Conservation (phyloP, 1,140 invertebrate species). For the Cherax destructor region DNA sequence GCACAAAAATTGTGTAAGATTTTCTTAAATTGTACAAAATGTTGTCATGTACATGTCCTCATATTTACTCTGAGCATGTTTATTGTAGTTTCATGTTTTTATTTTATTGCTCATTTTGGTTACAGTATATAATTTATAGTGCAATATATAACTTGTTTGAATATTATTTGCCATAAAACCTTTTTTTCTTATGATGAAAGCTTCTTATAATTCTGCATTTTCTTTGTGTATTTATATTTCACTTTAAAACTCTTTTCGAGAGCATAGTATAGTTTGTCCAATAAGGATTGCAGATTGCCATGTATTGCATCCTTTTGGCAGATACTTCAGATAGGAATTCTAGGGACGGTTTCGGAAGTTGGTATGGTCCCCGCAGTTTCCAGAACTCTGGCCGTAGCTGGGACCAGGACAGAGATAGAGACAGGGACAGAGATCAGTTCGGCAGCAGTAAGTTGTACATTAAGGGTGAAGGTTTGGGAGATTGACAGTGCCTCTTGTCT, state of each 20-base stretch:
- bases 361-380: conserved; percentile 46
- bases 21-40: too few species aligned
- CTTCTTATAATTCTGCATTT: conserved; percentile 11
- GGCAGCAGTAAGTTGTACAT: conserved; percentile 74
- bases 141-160: too few species aligned
- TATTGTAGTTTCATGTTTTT: too few species aligned
- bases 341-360: conserved; percentile 59
- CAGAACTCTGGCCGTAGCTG: conserved; percentile 47
- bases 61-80: too few species aligned
- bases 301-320: conserved; percentile 78
- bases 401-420: conserved; percentile 74
- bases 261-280: not conserved
- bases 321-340: conserved; percentile 64
- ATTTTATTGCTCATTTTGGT: too few species aligned
- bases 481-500: not conserved
- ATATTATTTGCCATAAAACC: not conserved
- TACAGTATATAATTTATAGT: too few species aligned
- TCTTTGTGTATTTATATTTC: not conserved
- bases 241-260: not conserved
- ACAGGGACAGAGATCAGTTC: conserved; percentile 77
- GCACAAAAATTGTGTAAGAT: too few species aligned
- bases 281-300: conserved; percentile 71
- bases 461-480: conserved; percentile 13
- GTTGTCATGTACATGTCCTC: too few species aligned
- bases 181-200: not conserved